Evolutionary conservation across 2,113 vertebrate species (phyloP).

Genomic region (Urocolius indicus): DNA sequence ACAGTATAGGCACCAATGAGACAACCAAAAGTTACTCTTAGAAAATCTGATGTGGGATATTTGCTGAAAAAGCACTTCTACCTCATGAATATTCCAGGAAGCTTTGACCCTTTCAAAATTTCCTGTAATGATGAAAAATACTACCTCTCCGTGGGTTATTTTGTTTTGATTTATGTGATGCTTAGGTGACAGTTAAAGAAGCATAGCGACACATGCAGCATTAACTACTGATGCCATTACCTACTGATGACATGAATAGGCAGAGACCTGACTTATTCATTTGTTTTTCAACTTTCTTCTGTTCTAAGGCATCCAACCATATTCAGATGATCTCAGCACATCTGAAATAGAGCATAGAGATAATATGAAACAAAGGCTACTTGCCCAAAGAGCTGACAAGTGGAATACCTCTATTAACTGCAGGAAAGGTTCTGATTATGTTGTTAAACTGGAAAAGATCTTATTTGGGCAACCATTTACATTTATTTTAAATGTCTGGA

Average conservation of each 20-base stretch:
- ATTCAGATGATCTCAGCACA: not conserved
- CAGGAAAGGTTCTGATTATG: not conserved
- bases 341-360: not conserved
- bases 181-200: not conserved
- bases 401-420: not conserved
- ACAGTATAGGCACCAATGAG: not conserved
- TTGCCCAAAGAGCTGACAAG: constrained; percentile 1
- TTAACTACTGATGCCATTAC: not conserved
- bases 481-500: not conserved
- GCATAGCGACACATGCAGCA: not conserved
- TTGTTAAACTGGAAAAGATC: not conserved
- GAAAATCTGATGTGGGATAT: not conserved
- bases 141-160: not conserved
- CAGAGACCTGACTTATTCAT: not conserved
- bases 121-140: not conserved
- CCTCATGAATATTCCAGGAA: constrained; percentile 10
- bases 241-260: not conserved
- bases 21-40: not conserved
- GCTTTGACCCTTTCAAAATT: constrained; percentile 6
- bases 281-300: not conserved
- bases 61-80: not conserved
- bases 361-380: not conserved
- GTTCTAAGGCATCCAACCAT: not conserved
- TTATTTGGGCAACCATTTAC: not conserved
- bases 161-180: not conserved